These are phyloP conservation scores for Acanthiza pusilla DNA, from an alignment of 2,797 vertebrate genomes.

Conservation along the genomic window DNA sequence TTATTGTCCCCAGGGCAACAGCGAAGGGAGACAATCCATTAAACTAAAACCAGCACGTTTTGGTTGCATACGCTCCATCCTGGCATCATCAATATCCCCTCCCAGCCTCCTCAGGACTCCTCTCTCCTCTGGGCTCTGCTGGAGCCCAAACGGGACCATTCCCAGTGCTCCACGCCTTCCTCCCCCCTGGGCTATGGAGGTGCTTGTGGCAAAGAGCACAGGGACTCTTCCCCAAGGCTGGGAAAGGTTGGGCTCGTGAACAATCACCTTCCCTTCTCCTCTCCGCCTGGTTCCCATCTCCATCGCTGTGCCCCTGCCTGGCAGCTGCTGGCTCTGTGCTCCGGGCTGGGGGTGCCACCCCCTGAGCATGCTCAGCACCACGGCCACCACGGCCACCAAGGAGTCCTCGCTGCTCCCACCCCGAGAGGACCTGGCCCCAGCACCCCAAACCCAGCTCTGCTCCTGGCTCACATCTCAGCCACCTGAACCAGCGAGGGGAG, in stretches of 20 bases:
- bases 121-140: not conserved
- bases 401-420: not conserved
- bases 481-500: too few relatives aligned
- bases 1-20: slow-evolving; percentile 59
- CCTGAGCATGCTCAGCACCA: slow-evolving; percentile 46
- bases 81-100: not conserved
- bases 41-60: slow-evolving; percentile 73
- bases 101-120: not conserved
- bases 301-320: not conserved
- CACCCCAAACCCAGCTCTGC: rapidly evolving
- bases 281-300: not conserved
- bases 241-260: not conserved
- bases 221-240: not conserved
- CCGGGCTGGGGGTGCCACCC: not conserved
- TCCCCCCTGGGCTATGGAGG: not conserved
- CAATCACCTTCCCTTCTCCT: not conserved
- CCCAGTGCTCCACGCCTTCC: not conserved
- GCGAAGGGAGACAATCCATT: slow-evolving; percentile 70
- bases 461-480: too few relatives aligned
- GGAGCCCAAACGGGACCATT: not conserved
- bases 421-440: rapidly evolving
- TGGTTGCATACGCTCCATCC: slow-evolving; percentile 39
- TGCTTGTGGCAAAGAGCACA: not conserved
- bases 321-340: not conserved
- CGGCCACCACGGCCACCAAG: not conserved